Base-by-base conservation (phyloP, 2,888 invertebrate genomes). In the Stenodema calcarata region DNA sequence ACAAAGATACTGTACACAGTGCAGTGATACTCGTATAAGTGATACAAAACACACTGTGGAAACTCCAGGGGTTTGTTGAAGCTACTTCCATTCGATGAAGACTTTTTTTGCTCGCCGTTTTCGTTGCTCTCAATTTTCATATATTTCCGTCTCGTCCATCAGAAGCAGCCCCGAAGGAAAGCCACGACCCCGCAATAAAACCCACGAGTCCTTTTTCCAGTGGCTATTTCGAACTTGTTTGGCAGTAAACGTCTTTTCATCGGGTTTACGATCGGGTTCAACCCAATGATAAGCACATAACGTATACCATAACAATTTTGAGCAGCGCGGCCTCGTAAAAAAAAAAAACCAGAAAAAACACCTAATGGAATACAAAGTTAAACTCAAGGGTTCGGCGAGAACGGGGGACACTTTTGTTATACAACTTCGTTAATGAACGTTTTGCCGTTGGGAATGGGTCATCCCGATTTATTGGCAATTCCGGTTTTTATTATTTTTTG, bases 221-320 rank as follows among this genome's bases (percentile, higher is more conserved):
- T 62, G 62, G 62, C 62, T 62, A 62, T 62, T 62, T 12, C 23
- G 23, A 50, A 62, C 62, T 62, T 62, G 62, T 62, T 62, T 62
- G 62, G 62, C 62, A 62, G 62, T 62, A 62, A 62, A 62, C 62
- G 62, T 62, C 62, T 62, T 62, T 62, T 62, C 62, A 62, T 62
- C 23, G 62, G 18, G 23, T 62, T 62, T 62, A 62, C 62, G 62
- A 62, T 23, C 62, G 11, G n/a, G 62, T 62, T 62, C 62, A 23
- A 62, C 62, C 62, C 62, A 62, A 62, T 62, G 62, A 62, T 62
- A 62, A 62, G 62, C 23, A n/a, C 62, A 62, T 62, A 62, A 62
- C 62, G 62, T 62, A 23, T 62, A 62, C 62, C 62, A 62, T 27
- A 62, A 62, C 62, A 62, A 23, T 62, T 62, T 62, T 23, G 62